A percentile compares a stretch with the other conserved stretches of the same genome.
Evolutionary conservation across 2,888 invertebrate genomes (phyloP).

Genomic region (Mesodorylaimus sp.): DNA sequence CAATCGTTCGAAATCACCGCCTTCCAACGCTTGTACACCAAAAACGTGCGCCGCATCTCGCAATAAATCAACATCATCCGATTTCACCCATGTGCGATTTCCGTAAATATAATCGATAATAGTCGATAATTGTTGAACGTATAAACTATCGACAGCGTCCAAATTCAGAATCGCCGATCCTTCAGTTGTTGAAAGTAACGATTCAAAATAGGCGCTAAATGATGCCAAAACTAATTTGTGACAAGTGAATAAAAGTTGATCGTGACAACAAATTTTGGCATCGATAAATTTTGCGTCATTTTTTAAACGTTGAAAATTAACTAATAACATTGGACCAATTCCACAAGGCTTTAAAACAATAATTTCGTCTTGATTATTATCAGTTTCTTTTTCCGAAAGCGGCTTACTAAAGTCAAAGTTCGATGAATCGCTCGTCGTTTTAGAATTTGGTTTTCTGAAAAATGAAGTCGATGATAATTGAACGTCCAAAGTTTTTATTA

Average conservation of each 20-base stretch:
- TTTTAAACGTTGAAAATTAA: slow-evolving; percentile 5
- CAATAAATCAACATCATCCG: not conserved
- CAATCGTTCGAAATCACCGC: not conserved
- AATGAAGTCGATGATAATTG: no score
- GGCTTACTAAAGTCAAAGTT: no score
- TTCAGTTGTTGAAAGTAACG: not conserved
- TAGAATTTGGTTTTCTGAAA: not conserved
- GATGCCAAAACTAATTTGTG: slow-evolving; percentile 8
- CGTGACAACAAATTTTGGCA: not conserved
- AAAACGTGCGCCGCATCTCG: not conserved
- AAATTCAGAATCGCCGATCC: not conserved
- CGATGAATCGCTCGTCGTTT: not conserved
- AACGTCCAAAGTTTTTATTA: no score
- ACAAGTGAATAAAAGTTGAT: not conserved
- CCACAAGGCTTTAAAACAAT: not conserved
- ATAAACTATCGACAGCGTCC: not conserved
- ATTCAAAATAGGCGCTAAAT: slow-evolving; percentile 9
- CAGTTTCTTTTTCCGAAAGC: no score
- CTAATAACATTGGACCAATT: slow-evolving; percentile 3
- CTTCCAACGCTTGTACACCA: not conserved
- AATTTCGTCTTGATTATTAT: no score
- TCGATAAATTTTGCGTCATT: slow-evolving; percentile 2
- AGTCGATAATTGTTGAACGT: not conserved
- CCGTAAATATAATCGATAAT: not conserved
- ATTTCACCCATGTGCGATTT: not conserved